Conservation (phyloP, 2,113 vertebrate genomes). For the Edolisoma coerulescens region DNA sequence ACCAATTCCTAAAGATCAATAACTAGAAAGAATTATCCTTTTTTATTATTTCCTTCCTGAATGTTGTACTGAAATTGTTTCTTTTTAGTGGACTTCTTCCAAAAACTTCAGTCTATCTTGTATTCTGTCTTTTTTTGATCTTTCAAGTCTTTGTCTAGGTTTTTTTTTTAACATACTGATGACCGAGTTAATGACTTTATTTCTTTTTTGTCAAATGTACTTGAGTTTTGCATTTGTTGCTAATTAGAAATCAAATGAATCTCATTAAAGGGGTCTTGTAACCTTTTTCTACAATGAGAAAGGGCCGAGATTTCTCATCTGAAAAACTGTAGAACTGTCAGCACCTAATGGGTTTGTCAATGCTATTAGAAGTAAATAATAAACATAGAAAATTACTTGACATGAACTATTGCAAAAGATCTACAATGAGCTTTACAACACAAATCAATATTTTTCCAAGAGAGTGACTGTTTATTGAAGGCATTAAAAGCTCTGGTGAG, state of each 20-base stretch:
- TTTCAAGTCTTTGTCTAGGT: neutral
- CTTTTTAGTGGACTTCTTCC: neutral
- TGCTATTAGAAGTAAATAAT: conserved; percentile 59
- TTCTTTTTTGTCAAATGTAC: conserved; percentile 55
- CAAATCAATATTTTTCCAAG: conserved; percentile 42
- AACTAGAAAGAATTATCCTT: neutral
- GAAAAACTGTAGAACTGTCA: conserved; percentile 16
- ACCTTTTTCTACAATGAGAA: conserved; percentile 15
- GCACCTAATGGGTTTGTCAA: conserved; percentile 39
- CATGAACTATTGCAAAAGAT: conserved; percentile 23
- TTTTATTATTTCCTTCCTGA: neutral
- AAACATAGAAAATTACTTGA: conserved; percentile 61
- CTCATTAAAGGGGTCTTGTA: conserved; percentile 18
- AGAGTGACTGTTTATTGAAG: neutral
- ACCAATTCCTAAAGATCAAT: neutral
- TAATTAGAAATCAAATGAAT: conserved; percentile 61
- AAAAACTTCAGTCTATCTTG: neutral
- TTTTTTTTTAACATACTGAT: neutral
- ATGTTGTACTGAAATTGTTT: neutral
- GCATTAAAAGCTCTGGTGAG: neutral
- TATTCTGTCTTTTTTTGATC: neutral
- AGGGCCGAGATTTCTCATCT: conserved; percentile 15
- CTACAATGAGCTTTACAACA: neutral
- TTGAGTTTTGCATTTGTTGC: conserved; percentile 53
- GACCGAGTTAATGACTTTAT: conserved; percentile 26